Percentiles rank a stretch among this genome's conserved stretches.
Conservation (phyloP, 2,113 vertebrate species). For the Oncorhynchus kisutch region DNA sequence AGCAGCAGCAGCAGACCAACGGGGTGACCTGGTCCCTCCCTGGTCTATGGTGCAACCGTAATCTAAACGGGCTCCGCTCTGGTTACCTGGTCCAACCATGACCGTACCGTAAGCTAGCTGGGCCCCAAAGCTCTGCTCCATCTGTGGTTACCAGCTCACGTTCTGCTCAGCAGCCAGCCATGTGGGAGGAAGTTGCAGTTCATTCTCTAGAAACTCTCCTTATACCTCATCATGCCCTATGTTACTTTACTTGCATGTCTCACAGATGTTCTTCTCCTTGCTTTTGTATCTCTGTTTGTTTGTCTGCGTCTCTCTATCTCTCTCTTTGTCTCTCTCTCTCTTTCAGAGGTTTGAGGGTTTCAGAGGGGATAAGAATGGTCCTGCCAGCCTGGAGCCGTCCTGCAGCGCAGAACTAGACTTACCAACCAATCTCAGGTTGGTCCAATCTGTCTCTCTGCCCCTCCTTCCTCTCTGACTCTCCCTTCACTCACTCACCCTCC, state of each 20-base stretch:
- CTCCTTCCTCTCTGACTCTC: no score
- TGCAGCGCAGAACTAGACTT: constrained; percentile 80
- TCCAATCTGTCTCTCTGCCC: background rate
- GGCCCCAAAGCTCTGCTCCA: background rate
- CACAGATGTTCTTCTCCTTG: background rate
- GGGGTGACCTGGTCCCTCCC: background rate
- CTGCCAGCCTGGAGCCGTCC: constrained; percentile 91
- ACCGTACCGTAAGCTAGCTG: constrained; percentile 18
- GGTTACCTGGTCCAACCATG: background rate
- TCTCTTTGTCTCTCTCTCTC: constrained; percentile 8
- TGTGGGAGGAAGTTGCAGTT: constrained; percentile 44
- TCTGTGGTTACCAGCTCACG: background rate
- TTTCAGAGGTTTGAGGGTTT: constrained; percentile 91
- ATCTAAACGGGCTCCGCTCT: background rate
- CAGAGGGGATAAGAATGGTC: constrained; percentile 91
- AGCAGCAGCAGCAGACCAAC: constrained; percentile 4
- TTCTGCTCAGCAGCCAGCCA: constrained; percentile 15
- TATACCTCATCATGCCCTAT: constrained; percentile 29
- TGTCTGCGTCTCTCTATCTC: background rate
- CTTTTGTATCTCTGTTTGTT: constrained; percentile 1
- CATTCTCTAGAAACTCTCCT: constrained; percentile 23
- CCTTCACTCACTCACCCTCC: no score
- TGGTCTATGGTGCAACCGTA: background rate
- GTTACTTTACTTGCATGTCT: constrained; percentile 9
- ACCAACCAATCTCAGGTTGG: constrained; percentile 89